A percentile compares a stretch with the other conserved stretches of the same genome.
Evolutionary conservation across 2,113 vertebrate species (phyloP).

Genomic region (Oplegnathus fasciatus): DNA sequence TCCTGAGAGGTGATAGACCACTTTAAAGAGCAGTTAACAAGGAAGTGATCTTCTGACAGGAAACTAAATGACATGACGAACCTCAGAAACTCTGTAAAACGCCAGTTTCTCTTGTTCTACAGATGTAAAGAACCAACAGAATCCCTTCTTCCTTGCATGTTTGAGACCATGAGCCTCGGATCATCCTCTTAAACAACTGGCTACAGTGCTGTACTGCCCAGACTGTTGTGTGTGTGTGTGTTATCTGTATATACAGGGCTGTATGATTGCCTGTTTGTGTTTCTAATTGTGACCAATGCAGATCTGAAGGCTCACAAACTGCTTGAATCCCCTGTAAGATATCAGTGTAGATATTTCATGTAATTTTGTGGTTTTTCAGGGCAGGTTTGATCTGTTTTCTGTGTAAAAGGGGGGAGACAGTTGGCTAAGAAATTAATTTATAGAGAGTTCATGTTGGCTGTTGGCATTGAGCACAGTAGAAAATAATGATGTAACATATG

Average conservation of each 20-base stretch:
- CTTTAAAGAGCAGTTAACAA: neutral
- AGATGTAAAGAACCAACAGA: constrained; percentile 35
- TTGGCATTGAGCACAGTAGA: constrained; percentile 28
- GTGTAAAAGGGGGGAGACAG: neutral
- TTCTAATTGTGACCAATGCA: constrained; percentile 30
- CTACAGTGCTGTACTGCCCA: constrained; percentile 28
- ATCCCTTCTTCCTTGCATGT: constrained; percentile 66
- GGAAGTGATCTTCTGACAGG: constrained; percentile 17
- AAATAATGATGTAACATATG: constrained; percentile 5
- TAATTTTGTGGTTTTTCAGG: constrained; percentile 17
- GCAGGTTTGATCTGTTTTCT: constrained; percentile 40
- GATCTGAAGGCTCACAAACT: constrained; percentile 40
- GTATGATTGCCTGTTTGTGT: constrained; percentile 56
- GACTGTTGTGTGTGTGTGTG: constrained; percentile 26
- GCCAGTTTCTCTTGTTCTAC: constrained; percentile 4
- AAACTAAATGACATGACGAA: constrained; percentile 44
- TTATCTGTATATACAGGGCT: constrained; percentile 40
- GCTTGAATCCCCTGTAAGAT: constrained; percentile 53
- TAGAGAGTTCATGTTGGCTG: constrained; percentile 16
- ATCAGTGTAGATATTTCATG: constrained; percentile 62
- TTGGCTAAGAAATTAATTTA: neutral
- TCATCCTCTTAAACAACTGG: constrained; percentile 21
- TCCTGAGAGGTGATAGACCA: neutral
- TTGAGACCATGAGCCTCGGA: constrained; percentile 37
- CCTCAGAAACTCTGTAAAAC: constrained; percentile 59